phyloP scores from a whole-genome alignment of 2,797 vertebrate species.

The Brachymystax lenok region DNA sequence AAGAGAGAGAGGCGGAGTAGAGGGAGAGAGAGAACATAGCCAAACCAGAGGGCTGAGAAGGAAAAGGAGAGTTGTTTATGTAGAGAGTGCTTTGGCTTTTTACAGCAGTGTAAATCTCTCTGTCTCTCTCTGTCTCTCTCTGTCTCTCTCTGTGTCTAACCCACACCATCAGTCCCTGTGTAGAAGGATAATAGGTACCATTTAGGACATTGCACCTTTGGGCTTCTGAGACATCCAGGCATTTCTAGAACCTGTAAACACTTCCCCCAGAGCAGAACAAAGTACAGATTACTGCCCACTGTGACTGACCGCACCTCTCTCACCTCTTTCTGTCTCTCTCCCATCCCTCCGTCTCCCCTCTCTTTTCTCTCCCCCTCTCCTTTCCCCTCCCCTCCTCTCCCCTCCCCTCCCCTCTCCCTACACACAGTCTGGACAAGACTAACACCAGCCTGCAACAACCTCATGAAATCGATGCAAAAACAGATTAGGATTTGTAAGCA shows the following conservation, averaged over 20 bases:
- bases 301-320: background rate
- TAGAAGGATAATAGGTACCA: slow-evolving; percentile 45
- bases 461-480: background rate
- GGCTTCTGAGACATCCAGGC: slow-evolving; percentile 32
- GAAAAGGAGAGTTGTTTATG: slow-evolving; percentile 70
- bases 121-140: background rate
- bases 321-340: background rate
- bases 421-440: background rate
- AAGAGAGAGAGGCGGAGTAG: slow-evolving; percentile 34
- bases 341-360: background rate
- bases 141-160: slow-evolving; percentile 54
- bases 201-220: slow-evolving; percentile 35
- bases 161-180: slow-evolving; percentile 57
- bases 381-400: background rate
- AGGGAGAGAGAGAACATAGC: slow-evolving; percentile 56
- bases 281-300: slow-evolving; percentile 5
- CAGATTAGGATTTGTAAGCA: background rate
- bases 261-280: slow-evolving; percentile 4
- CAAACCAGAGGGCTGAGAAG: slow-evolving; percentile 46
- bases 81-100: slow-evolving; percentile 66
- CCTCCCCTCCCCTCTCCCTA: background rate
- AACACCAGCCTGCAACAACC: background rate
- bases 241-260: slow-evolving; percentile 39
- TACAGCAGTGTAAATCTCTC: slow-evolving; percentile 37
- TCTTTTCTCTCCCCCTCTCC: background rate